Conservation (phyloP, 1,140 invertebrate species). For the Hesperophylax magnus region DNA sequence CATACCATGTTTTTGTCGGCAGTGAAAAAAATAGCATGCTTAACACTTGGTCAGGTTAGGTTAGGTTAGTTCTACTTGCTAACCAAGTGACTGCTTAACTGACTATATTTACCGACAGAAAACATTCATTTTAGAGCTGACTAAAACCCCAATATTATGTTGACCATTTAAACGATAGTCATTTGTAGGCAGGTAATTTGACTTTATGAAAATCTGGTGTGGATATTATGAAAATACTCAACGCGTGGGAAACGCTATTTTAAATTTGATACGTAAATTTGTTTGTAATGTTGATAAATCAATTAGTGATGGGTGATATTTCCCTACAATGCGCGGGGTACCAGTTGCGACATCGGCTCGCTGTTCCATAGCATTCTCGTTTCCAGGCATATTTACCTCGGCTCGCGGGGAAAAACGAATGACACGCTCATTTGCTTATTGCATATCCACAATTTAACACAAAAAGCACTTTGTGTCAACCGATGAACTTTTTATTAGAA, state of each 20-base stretch:
- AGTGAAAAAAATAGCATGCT: too few species aligned
- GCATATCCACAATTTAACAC: background rate
- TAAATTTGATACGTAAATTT: constrained; percentile 23
- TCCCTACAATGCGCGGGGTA: background rate
- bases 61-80: too few species aligned
- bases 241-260: background rate
- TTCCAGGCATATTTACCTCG: background rate
- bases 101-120: too few species aligned
- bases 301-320: constrained; percentile 17
- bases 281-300: background rate
- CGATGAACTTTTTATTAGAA: background rate
- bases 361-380: background rate
- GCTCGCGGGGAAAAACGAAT: background rate
- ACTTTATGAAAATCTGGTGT: too few species aligned
- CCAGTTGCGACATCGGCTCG: background rate
- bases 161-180: too few species aligned
- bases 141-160: too few species aligned
- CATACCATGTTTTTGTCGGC: too few species aligned
- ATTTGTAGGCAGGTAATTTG: too few species aligned
- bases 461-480: background rate
- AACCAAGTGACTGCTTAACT: too few species aligned
- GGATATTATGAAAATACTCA: background rate
- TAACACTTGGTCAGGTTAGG: too few species aligned
- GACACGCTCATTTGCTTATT: constrained; percentile 7
- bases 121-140: too few species aligned